A percentile compares a stretch with the other conserved stretches of the same genome.
Conservation (phyloP, 1,140 invertebrate genomes). For the Drosophila nebulosa region DNA sequence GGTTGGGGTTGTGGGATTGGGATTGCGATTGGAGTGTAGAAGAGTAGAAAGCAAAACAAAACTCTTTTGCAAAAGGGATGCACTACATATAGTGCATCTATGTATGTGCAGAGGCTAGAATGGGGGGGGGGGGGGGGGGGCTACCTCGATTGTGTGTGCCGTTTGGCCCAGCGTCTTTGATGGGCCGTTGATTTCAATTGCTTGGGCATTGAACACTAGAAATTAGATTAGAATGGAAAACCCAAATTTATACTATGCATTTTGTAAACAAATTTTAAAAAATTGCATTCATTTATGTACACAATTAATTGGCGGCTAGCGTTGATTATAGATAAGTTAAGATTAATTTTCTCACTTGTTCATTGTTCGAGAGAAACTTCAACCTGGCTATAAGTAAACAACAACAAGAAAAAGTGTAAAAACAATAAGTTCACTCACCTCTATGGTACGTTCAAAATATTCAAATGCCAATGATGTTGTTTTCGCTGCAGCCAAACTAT, state of each 20-base stretch:
- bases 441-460: constrained; percentile 90
- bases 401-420: neutral
- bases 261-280: too few relatives aligned
- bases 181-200: constrained; percentile 68
- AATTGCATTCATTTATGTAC: too few relatives aligned
- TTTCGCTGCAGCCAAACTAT: constrained; percentile 86
- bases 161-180: constrained; percentile 71
- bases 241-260: constrained; percentile 1
- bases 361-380: too few relatives aligned
- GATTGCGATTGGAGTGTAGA: too few relatives aligned
- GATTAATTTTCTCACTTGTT: too few relatives aligned
- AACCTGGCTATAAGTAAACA: too few relatives aligned
- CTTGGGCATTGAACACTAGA: constrained; percentile 79
- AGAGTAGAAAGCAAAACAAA: constrained; percentile 6
- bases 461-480: constrained; percentile 87
- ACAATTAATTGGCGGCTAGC: too few relatives aligned
- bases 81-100: neutral
- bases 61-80: too few relatives aligned
- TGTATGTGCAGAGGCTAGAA: constrained; percentile 1
- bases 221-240: constrained; percentile 39
- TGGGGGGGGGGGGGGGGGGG: too few relatives aligned
- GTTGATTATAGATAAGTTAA: too few relatives aligned
- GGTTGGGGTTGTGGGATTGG: too few relatives aligned
- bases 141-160: constrained; percentile 69
- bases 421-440: constrained; percentile 82